These are phyloP conservation scores for Acleris holmiana DNA, from an alignment of 2,888 invertebrate species.

Conservation along the genomic window DNA sequence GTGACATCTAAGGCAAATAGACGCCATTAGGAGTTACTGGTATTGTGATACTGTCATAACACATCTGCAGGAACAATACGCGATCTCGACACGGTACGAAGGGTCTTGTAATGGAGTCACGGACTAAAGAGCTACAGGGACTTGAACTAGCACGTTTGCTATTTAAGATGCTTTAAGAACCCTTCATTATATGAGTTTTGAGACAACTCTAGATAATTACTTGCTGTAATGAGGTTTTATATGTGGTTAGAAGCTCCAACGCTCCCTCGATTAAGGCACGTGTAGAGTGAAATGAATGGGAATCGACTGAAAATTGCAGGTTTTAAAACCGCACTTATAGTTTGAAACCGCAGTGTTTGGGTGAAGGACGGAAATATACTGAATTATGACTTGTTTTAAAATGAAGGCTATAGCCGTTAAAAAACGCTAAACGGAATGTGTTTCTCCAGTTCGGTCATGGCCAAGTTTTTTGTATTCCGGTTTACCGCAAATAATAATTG, in stretches of 20 bases:
- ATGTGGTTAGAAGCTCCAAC: too few relatives aligned
- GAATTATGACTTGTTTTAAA: neutral
- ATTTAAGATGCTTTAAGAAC: neutral
- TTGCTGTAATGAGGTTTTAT: too few relatives aligned
- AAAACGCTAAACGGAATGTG: too few relatives aligned
- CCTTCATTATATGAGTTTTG: neutral
- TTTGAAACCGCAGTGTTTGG: too few relatives aligned
- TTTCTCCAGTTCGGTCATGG: conserved; percentile 3
- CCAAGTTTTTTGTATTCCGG: neutral
- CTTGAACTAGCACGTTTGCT: neutral
- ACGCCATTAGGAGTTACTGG: too few relatives aligned
- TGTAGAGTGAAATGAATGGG: too few relatives aligned
- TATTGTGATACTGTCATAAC: neutral
- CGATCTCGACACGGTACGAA: conserved; percentile 1
- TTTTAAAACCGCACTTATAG: too few relatives aligned
- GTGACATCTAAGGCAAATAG: too few relatives aligned
- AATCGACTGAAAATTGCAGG: too few relatives aligned
- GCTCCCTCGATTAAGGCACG: too few relatives aligned
- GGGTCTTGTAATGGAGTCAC: conserved; percentile 15
- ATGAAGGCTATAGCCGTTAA: neutral
- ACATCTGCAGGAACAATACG: conserved; percentile 7
- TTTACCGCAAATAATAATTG: neutral
- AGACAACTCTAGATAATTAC: neutral
- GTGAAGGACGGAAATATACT: neutral
- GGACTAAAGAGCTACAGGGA: conserved; percentile 3